Conservation (phyloP, 37 sponge, comb jelly and placozoan genomes). For the Bolinopsis microptera region DNA sequence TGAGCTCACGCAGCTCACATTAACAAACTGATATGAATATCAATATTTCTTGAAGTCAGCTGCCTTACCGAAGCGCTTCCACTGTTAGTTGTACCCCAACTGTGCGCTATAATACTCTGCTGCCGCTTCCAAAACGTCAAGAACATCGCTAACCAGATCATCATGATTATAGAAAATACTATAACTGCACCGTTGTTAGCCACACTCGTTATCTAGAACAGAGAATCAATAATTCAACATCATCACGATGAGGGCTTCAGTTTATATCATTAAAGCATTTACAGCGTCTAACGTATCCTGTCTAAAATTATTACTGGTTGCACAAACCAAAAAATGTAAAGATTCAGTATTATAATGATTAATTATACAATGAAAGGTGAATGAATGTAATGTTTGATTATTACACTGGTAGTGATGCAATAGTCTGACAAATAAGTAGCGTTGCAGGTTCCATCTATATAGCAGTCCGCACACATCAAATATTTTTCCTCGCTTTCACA, state of each 20-base stretch:
- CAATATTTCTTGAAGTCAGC: no score
- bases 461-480: slow-evolving; percentile 55
- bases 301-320: no score
- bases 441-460: slow-evolving; percentile 32
- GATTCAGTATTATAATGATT: no score
- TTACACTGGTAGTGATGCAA: slow-evolving; percentile 47
- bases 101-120: slow-evolving; percentile 55
- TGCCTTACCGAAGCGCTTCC: slow-evolving; percentile 36
- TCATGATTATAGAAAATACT: slow-evolving; percentile 58
- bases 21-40: no score
- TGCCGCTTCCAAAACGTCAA: slow-evolving; percentile 46
- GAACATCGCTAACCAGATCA: slow-evolving; percentile 17
- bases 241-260: no score
- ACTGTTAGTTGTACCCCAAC: slow-evolving; percentile 56
- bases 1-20: no score
- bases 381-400: no score
- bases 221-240: no score
- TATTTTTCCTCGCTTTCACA: slow-evolving; percentile 32
- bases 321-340: no score
- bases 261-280: no score
- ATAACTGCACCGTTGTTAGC: slow-evolving; percentile 58
- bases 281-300: no score
- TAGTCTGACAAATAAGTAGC: slow-evolving; percentile 61
- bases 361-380: no score
- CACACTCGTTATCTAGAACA: slow-evolving; percentile 18